phyloP scores from a whole-genome alignment of 2,113 vertebrate genomes.

The Octodon degus region DNA sequence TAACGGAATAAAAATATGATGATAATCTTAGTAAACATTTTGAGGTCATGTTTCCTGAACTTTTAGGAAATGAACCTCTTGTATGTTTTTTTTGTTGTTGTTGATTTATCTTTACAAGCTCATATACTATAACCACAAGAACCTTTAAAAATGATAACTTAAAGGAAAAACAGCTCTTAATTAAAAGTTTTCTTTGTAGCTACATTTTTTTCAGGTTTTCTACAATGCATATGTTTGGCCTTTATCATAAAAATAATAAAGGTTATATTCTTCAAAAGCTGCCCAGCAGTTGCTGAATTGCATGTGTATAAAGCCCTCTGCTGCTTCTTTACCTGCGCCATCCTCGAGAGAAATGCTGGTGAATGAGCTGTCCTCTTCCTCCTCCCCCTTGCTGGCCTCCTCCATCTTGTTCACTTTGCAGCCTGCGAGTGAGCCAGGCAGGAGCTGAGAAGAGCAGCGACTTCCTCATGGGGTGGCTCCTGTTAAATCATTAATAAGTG shows the following conservation, averaged over 20 bases:
- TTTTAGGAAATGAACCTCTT: constrained; percentile 21
- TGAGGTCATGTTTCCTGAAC: not conserved
- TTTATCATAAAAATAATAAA: constrained; percentile 16
- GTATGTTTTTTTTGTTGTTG: not conserved
- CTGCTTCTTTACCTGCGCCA: constrained; percentile 64
- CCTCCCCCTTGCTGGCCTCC: constrained; percentile 5
- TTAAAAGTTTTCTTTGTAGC: not conserved
- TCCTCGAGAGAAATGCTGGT: constrained; percentile 72
- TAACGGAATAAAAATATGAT: not conserved
- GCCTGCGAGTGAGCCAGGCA: not conserved
- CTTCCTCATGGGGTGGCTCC: not conserved
- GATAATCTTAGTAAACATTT: constrained; percentile 9
- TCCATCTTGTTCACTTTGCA: constrained; percentile 64
- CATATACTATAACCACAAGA: not conserved
- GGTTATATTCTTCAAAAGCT: not conserved
- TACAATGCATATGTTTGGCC: not conserved
- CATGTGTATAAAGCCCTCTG: not conserved
- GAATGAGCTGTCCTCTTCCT: constrained; percentile 48
- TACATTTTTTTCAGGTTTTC: constrained; percentile 42
- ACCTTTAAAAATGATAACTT: constrained; percentile 35
- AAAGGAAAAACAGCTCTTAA: constrained; percentile 57
- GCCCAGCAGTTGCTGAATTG: not conserved
- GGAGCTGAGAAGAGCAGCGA: not conserved
- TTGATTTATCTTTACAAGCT: constrained; percentile 33
- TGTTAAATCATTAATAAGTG: constrained; percentile 77